Base-by-base conservation (phyloP, 2,113 vertebrate genomes). In the Thunnus maccoyii region DNA sequence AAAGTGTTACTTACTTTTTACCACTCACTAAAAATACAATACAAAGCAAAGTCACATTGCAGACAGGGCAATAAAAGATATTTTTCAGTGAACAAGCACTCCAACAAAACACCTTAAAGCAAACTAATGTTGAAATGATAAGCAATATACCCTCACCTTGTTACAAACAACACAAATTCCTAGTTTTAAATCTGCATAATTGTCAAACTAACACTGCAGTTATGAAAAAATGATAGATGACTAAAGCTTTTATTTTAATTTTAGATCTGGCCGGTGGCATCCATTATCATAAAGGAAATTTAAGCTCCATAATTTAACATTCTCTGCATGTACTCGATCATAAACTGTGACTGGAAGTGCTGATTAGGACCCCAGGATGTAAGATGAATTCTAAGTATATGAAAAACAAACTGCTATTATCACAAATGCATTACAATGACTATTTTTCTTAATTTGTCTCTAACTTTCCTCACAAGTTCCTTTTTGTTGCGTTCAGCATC, bases 21-120 rank as follows among this genome's bases (percentile, higher is more conserved):
- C 9, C 5, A 20, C 15, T 78, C 36, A 41, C 50, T 71, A 67
- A 71, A 64, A 54, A 52, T 55, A 47, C 9, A 66, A 3, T 18
- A 36, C 56, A 69, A 54, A 68, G 72, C 55, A 73, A 75, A 82
- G 81, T 79, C 74, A 76, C 70, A 75, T 65, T 72, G 56, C n/a
- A 30, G 69, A 27, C 20, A 20, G 20, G 41, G 48, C 60, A 76
- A 15, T 14, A 50, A 56, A 66, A 60, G 4, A 58, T 58, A 32
- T 65, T 58, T 73, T 32, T 58, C 3, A 71, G 48, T 65, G 48
- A 65, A 56, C 17, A 67, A 51, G 63, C n/a, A 65, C 71, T 25
- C 30, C 27, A 46, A 55, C 44, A 78, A 82, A 80, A 77, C 58
- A 71, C 36, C 70, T 74, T 44, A 20, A 76, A 80, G 47, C 16